Evolutionary conservation across 2,113 vertebrate genomes (phyloP).

Genomic region (Bettongia penicillata): DNA sequence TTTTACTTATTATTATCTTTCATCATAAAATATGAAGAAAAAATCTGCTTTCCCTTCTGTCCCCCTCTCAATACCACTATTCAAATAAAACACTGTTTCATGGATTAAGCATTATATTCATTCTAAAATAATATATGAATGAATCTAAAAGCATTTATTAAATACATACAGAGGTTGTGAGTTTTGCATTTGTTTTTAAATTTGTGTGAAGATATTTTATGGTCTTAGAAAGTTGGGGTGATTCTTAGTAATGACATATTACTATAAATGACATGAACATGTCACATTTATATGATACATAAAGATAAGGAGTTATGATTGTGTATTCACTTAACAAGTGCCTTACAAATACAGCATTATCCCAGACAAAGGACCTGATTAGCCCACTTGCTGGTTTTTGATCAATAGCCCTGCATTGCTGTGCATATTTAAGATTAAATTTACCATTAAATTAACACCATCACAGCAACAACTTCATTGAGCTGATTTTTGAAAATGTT

Average conservation of each 20-base stretch:
- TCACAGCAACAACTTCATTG: constrained; percentile 68
- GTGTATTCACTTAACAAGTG: not conserved
- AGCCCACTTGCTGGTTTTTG: constrained; percentile 26
- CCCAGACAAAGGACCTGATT: constrained; percentile 60
- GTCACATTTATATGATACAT: not conserved
- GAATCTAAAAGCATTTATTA: not conserved
- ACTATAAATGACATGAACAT: not conserved
- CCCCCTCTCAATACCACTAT: not conserved
- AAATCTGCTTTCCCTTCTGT: not conserved
- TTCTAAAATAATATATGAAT: not conserved
- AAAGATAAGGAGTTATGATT: not conserved
- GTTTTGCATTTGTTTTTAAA: not conserved
- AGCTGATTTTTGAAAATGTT: constrained; percentile 69
- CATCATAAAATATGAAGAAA: not conserved
- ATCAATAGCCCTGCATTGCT: constrained; percentile 54
- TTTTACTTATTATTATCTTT: not conserved
- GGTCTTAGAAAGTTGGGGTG: not conserved
- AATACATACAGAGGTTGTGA: not conserved
- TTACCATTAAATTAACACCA: constrained; percentile 78
- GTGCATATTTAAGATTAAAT: constrained; percentile 79
- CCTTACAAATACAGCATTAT: not conserved
- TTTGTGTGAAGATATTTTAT: not conserved
- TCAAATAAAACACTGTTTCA: not conserved
- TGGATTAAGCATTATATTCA: not conserved
- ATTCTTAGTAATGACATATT: not conserved